Evolutionary conservation across 2,113 vertebrate species (phyloP).

Genomic region (Dissostichus mawsoni): DNA sequence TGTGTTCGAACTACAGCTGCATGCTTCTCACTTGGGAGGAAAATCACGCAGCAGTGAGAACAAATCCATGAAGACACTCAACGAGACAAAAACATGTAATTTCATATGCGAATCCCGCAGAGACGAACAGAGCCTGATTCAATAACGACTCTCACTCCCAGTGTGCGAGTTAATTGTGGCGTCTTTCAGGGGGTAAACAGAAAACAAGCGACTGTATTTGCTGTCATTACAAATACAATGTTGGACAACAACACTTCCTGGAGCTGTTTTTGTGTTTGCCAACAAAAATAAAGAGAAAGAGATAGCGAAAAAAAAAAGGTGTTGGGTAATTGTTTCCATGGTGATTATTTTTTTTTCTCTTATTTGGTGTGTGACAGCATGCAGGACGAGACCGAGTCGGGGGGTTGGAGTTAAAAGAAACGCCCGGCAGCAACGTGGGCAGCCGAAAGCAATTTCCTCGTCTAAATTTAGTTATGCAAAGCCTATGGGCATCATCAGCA

Average conservation of each 20-base stretch:
- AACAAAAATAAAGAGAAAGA: conserved; percentile 48
- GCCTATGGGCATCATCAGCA: conserved; percentile 99
- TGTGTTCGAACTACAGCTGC: neutral
- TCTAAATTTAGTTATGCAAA: conserved; percentile 99
- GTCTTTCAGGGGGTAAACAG: conserved; percentile 69
- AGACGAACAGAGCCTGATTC: conserved; percentile 24
- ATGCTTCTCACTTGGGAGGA: neutral
- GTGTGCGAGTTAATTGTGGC: conserved; percentile 66
- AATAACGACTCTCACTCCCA: neutral
- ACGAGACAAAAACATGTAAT: conserved; percentile 34
- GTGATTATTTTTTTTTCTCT: conserved; percentile 67
- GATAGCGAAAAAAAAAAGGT: conserved; percentile 44
- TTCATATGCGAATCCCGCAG: conserved; percentile 37
- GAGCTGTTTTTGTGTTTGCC: conserved; percentile 72
- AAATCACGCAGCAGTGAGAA: conserved; percentile 16
- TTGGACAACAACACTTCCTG: conserved; percentile 74
- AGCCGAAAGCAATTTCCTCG: conserved; percentile 99
- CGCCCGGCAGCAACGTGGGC: conserved; percentile 84
- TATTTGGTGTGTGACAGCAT: conserved; percentile 64
- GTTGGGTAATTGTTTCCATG: conserved; percentile 83
- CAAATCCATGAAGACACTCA: conserved; percentile 27
- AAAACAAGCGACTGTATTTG: conserved; percentile 64
- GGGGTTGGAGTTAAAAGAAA: conserved; percentile 55
- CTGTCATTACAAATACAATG: conserved; percentile 70
- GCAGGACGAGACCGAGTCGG: conserved; percentile 39